Percentiles rank a stretch among this genome's conserved stretches.
Conservation (phyloP, 1,140 invertebrate species). For the Cherax quadricarinatus region DNA sequence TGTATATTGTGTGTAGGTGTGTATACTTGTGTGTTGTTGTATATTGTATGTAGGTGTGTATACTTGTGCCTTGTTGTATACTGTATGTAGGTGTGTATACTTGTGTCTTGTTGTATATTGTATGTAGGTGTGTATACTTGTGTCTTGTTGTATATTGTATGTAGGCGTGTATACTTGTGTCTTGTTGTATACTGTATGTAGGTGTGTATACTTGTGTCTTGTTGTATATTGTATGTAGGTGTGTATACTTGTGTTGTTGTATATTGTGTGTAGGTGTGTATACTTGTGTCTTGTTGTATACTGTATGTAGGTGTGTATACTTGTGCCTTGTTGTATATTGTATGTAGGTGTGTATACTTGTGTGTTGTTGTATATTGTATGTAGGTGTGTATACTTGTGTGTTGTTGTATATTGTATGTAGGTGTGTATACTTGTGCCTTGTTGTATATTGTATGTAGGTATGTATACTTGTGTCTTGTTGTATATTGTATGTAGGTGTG, state of each 20-base stretch:
- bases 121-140: not conserved
- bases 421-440: not conserved
- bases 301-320: not conserved
- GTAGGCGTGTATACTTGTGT: not conserved
- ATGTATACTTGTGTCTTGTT: not conserved
- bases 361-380: constrained; percentile 7
- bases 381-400: not conserved
- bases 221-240: constrained; percentile 2
- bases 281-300: not conserved
- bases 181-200: not conserved
- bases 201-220: not conserved
- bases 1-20: constrained; percentile 7
- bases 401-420: not conserved
- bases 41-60: not conserved
- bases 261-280: not conserved
- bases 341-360: not conserved
- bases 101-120: too few species aligned
- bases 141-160: constrained; percentile 3
- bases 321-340: too few species aligned
- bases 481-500: not conserved
- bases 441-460: constrained; percentile 2
- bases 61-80: not conserved
- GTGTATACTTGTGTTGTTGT: not conserved
- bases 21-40: not conserved
- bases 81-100: not conserved